Conservation (phyloP, 2,113 vertebrate genomes). For the Thalassarche chlororhynchos region DNA sequence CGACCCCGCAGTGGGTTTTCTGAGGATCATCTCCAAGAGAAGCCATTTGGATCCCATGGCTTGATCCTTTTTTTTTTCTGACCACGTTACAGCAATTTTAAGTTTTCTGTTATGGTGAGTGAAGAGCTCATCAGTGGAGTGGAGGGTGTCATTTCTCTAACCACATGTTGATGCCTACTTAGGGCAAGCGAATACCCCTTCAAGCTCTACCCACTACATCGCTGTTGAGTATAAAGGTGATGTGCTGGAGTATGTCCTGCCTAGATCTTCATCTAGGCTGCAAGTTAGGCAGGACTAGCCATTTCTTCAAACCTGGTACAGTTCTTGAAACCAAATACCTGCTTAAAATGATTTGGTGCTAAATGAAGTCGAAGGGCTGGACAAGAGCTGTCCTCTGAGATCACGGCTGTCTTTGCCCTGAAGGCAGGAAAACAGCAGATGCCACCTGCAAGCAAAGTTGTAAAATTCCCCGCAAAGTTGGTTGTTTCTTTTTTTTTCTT, state of each 20-base stretch:
- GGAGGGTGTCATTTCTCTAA: not conserved
- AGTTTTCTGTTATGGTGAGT: not conserved
- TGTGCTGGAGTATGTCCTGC: no score
- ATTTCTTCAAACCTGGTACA: not conserved
- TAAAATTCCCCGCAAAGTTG: not conserved
- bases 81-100: not conserved
- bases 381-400: not conserved
- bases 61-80: not conserved
- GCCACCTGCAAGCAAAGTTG: not conserved
- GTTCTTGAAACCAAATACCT: not conserved
- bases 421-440: not conserved
- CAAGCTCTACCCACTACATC: fast-evolving
- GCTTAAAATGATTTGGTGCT: not conserved
- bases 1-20: fast-evolving
- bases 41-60: not conserved
- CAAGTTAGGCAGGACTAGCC: not conserved
- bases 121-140: not conserved
- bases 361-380: not conserved
- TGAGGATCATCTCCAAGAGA: not conserved
- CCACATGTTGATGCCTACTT: not conserved
- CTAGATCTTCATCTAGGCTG: not conserved
- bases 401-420: not conserved
- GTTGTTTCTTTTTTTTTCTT: no score
- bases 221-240: not conserved
- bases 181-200: fast-evolving